Evolutionary conservation across 1,140 invertebrate species (phyloP).

Genomic region (Trachelipus rathkii): DNA sequence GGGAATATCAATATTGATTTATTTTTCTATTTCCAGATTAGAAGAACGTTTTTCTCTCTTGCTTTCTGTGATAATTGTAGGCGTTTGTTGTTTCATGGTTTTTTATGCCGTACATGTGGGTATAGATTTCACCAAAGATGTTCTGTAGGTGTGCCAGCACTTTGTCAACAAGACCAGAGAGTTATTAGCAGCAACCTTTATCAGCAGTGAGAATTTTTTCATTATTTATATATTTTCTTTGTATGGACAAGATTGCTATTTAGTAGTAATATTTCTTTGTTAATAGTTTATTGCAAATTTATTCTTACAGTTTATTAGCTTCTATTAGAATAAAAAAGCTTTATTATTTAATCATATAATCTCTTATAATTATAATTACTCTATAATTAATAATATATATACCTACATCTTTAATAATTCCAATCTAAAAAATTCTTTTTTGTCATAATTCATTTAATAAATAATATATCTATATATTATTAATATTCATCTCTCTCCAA

Average conservation of each 20-base stretch:
- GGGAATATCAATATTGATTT: too few species aligned
- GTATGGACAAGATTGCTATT: not conserved
- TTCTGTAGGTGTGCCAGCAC: slow-evolving; percentile 72
- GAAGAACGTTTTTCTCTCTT: slow-evolving; percentile 94
- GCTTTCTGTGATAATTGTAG: slow-evolving; percentile 92
- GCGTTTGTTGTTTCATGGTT: slow-evolving; percentile 84
- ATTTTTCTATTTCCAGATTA: slow-evolving; percentile 53
- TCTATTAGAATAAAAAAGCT: too few species aligned
- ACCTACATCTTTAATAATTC: too few species aligned
- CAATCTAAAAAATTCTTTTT: too few species aligned
- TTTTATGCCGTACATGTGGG: slow-evolving; percentile 90
- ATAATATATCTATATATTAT: too few species aligned
- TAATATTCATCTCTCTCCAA: too few species aligned
- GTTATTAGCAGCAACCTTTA: slow-evolving; percentile 67
- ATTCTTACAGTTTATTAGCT: slow-evolving; percentile 34
- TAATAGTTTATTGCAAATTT: not conserved
- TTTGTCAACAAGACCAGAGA: slow-evolving; percentile 72
- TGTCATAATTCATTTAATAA: too few species aligned
- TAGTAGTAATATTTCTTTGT: not conserved
- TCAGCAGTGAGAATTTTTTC: slow-evolving; percentile 61
- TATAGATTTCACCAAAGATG: slow-evolving; percentile 92
- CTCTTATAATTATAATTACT: too few species aligned
- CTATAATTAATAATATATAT: too few species aligned
- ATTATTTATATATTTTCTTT: not conserved
- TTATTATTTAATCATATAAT: too few species aligned